phyloP scores from a whole-genome alignment of 92 coral and sea anemone genomes.

The Virgularia gustaviana region DNA sequence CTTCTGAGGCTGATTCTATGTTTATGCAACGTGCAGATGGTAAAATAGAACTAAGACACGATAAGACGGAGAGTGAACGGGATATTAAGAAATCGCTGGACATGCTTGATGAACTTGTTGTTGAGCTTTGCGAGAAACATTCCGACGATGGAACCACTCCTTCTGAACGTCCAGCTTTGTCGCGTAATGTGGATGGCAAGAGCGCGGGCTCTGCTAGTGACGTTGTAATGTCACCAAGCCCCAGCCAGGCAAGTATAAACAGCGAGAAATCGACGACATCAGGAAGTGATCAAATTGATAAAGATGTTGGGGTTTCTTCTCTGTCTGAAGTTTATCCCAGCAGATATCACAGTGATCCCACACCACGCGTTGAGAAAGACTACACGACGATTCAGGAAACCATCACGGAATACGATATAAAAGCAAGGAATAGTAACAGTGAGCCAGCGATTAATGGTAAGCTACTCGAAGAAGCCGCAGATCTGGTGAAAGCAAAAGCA shows the following conservation, averaged over 20 bases:
- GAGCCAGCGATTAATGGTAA: constrained; percentile 79
- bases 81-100: constrained; percentile 25
- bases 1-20: constrained; percentile 34
- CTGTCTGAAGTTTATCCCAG: constrained; percentile 43
- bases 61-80: constrained; percentile 1
- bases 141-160: neutral
- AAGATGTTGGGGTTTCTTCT: constrained; percentile 46
- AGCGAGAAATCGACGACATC: constrained; percentile 76
- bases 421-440: constrained; percentile 85
- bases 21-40: constrained; percentile 40
- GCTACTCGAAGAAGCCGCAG: constrained; percentile 74
- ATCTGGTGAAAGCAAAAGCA: constrained; percentile 73
- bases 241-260: constrained; percentile 74
- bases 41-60: constrained; percentile 28
- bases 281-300: constrained; percentile 63
- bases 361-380: constrained; percentile 66
- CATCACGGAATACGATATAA: constrained; percentile 74
- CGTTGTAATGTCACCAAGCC: constrained; percentile 66
- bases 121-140: constrained; percentile 27
- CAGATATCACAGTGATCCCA: constrained; percentile 93
- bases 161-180: constrained; percentile 29
- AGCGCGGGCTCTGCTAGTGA: constrained; percentile 72
- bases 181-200: constrained; percentile 47
- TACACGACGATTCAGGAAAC: constrained; percentile 70
- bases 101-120: constrained; percentile 35